Base-by-base conservation (phyloP, 2,888 invertebrate species). In the Cataglyphis altisquamis region DNA sequence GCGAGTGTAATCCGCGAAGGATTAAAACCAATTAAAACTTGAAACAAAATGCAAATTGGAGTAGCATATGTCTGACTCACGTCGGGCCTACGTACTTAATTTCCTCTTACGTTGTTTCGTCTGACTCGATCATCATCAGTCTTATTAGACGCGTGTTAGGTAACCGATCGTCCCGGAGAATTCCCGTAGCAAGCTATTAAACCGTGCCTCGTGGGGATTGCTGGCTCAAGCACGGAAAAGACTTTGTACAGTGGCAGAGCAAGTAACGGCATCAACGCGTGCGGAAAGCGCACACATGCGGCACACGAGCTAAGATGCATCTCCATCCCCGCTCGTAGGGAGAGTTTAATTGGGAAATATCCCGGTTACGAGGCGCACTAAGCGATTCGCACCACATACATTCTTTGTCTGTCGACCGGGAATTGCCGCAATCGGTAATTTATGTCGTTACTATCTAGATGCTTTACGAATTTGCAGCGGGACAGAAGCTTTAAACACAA, bases 381-480 rank as follows among this genome's bases (percentile, higher is more conserved):
- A 57, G 55, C 68, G 55, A 66, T 12, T 62, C 68, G 68, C 67
- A 55, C 84, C 64, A 45, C 60, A 64, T 64, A 84, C 64, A 86
- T 88, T 90, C 90, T 91, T 91, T 89, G 89, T 91, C 91, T 87
- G 84, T 64, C 64, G 72, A 82, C 89, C 86, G 88, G 87, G 84
- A 89, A 90, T 89, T 88, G 84, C 88, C 25, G 60, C 73, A 84
- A 84, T 84, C 81, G 86, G 78, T 83, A 85, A 84, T 77, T 84
- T 83, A 72, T 82, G 77, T 18, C 74, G 77, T 48, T 63, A 45
- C 45, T 57, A 83, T 55, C 66, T 75, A 48, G 72, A 72, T 87
- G 90, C 87, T 89, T 75, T 55, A 57, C 60, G 63, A 55, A 48
- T 52, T 52, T n/a, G 52, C 52, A 52, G n/a, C 52, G 52, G 21